These are phyloP conservation scores for Ahaetulla prasina DNA, from an alignment of 2,113 vertebrate species.

Conservation along the genomic window DNA sequence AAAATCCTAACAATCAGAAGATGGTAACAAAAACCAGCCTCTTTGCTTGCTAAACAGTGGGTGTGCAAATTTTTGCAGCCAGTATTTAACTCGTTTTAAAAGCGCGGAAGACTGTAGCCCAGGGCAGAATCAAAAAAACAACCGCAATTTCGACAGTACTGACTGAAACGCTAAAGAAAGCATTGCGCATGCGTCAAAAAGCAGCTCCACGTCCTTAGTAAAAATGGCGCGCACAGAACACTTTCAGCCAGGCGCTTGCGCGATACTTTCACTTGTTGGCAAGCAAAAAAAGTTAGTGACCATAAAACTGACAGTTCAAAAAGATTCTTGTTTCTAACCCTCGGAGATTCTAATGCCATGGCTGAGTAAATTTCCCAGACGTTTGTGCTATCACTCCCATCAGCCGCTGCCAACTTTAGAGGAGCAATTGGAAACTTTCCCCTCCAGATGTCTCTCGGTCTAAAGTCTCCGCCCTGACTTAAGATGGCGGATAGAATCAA, in stretches of 20 bases:
- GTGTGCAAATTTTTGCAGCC: not conserved
- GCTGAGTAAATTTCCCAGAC: not conserved
- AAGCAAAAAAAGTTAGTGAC: too few relatives aligned
- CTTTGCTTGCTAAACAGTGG: not conserved
- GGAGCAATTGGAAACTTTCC: not conserved
- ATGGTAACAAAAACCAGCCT: not conserved
- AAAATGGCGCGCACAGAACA: not conserved
- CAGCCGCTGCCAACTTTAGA: not conserved
- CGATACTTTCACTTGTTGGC: not conserved
- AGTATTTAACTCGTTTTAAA: not conserved
- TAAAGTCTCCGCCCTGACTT: conserved; percentile 39
- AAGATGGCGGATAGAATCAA: conserved; percentile 49
- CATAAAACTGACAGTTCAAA: fast-evolving
- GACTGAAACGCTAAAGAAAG: not conserved
- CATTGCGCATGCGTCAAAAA: not conserved
- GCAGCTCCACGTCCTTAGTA: not conserved
- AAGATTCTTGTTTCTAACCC: too few relatives aligned
- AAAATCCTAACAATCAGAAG: not conserved
- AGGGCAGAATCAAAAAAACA: not conserved
- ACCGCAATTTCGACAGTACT: not conserved
- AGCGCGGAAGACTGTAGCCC: not conserved
- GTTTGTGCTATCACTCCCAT: not conserved
- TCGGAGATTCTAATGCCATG: not conserved
- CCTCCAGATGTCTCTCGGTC: not conserved
- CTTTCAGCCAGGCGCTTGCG: not conserved